Evolutionary conservation across 1,140 invertebrate genomes (phyloP).

Genomic region (Drosophila mojavensis): DNA sequence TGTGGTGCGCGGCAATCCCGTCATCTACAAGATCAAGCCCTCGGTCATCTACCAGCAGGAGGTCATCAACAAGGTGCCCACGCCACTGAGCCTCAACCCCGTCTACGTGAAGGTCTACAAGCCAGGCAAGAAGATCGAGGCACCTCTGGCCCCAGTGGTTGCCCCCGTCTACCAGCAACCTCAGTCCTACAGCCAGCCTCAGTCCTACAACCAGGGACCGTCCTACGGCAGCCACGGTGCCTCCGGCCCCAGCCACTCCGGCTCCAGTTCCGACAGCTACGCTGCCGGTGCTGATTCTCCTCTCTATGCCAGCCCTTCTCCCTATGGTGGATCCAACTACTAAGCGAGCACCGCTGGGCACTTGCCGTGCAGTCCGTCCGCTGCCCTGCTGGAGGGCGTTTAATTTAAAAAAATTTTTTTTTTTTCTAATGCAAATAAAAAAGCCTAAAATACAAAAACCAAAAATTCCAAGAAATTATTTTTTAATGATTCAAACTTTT

Average conservation of each 20-base stretch:
- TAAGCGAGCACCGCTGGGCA: conserved; percentile 22
- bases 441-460: conserved; percentile 39
- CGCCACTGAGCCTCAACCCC: conserved; percentile 76
- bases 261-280: conserved; percentile 51
- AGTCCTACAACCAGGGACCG: conserved; percentile 54
- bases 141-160: conserved; percentile 72
- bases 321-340: conserved; percentile 66
- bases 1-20: conserved; percentile 77
- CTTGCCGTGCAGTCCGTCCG: conserved; percentile 20
- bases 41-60: conserved; percentile 82
- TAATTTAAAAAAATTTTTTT: conserved; percentile 63
- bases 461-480: background rate
- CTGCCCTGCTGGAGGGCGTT: conserved; percentile 25
- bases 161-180: conserved; percentile 60
- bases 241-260: conserved; percentile 42
- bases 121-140: conserved; percentile 80
- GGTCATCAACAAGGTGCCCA: conserved; percentile 82
- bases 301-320: conserved; percentile 65
- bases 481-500: background rate
- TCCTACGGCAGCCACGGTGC: conserved; percentile 43
- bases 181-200: conserved; percentile 47
- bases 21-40: conserved; percentile 81
- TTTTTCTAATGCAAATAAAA: conserved; percentile 69
- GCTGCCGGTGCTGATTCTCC: conserved; percentile 56
- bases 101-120: conserved; percentile 83